These are phyloP conservation scores for Hypotaenidia philippensis DNA, from an alignment of 2,797 vertebrate genomes.

Conservation along the genomic window DNA sequence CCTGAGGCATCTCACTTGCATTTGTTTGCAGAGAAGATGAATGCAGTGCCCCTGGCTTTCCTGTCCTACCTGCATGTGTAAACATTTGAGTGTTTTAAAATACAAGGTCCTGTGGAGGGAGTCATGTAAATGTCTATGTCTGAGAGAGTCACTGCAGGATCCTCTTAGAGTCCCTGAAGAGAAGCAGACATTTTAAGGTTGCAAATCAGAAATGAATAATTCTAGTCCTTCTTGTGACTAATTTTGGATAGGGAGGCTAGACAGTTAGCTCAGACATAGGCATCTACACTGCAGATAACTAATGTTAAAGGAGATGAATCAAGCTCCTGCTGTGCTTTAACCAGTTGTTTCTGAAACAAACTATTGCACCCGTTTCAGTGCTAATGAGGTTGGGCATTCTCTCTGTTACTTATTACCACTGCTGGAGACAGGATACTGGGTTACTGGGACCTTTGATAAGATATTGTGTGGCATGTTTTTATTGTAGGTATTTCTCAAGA, in stretches of 20 bases:
- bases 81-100: neutral
- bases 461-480: neutral
- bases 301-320: neutral
- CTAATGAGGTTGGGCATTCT: neutral
- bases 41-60: neutral
- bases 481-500: neutral
- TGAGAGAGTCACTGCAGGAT: neutral
- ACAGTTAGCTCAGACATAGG: neutral
- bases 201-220: neutral
- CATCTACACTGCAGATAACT: neutral
- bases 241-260: neutral
- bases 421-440: neutral
- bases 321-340: neutral
- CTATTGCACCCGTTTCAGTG: neutral
- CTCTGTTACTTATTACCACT: neutral
- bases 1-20: neutral
- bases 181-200: neutral
- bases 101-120: neutral
- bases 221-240: neutral
- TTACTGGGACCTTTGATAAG: neutral
- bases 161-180: neutral
- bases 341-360: neutral
- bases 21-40: conserved; percentile 14
- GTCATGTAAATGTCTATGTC: neutral
- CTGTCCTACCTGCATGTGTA: neutral